These are phyloP conservation scores for Sebastes nivosus DNA, from an alignment of 2,797 vertebrate species.

Conservation along the genomic window DNA sequence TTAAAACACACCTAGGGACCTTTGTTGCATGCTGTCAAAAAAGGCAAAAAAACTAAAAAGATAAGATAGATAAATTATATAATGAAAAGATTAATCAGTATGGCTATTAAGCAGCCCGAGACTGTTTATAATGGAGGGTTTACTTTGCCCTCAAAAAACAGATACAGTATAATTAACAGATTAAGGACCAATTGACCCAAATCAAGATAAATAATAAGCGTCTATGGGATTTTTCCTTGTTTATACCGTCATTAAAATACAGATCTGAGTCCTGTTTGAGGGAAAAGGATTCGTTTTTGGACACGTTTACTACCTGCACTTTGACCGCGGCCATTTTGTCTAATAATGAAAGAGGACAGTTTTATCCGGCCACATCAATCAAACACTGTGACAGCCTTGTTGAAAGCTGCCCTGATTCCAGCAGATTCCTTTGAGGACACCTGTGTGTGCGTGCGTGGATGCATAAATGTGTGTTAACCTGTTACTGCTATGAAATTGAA, in stretches of 20 bases:
- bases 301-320: not conserved
- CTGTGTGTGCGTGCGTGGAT: conserved; percentile 18
- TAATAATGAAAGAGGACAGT: conserved; percentile 28
- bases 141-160: not conserved
- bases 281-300: not conserved
- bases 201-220: not conserved
- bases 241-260: not conserved
- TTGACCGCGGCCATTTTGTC: conserved; percentile 19
- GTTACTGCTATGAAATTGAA: conserved; percentile 12
- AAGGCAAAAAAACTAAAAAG: not conserved
- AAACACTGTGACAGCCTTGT: conserved; percentile 21
- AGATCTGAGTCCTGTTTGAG: not conserved
- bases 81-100: not conserved
- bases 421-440: conserved; percentile 53
- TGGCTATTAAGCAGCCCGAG: not conserved
- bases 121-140: not conserved
- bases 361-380: conserved; percentile 35
- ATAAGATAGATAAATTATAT: not conserved
- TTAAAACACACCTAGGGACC: not conserved
- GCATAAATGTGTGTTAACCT: conserved; percentile 6
- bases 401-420: conserved; percentile 36
- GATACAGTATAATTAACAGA: not conserved
- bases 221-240: not conserved
- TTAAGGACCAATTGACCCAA: not conserved
- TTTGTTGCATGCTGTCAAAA: not conserved